Evolutionary conservation across 2,797 vertebrate species (phyloP).

Genomic region (Anguilla megastoma): DNA sequence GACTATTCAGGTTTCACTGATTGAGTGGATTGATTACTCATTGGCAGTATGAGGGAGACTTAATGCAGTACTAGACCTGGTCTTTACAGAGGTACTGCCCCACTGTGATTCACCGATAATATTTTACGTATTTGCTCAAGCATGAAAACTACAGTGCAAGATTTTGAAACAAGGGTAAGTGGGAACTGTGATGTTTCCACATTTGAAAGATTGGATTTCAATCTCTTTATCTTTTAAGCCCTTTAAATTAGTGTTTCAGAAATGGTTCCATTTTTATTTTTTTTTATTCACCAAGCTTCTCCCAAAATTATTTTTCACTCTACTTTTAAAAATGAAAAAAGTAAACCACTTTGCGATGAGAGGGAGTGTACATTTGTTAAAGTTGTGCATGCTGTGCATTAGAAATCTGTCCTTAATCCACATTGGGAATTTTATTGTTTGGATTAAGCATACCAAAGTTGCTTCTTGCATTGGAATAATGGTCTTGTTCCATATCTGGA

Average conservation of each 20-base stretch:
- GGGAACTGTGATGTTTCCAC: not conserved
- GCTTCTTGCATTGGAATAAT: constrained; percentile 10
- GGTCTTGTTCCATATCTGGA: constrained; percentile 11
- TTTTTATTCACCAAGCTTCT: constrained; percentile 1
- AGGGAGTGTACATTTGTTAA: constrained; percentile 1
- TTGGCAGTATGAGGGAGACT: not conserved
- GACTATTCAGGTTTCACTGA: not conserved
- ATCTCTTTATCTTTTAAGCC: not conserved
- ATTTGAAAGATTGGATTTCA: not conserved
- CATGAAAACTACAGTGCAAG: not conserved
- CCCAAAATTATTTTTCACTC: not conserved
- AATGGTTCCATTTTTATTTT: not conserved
- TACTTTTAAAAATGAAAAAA: not conserved
- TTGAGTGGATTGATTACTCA: not conserved
- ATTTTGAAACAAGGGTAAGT: not conserved
- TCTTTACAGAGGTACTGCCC: constrained; percentile 1
- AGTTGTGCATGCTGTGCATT: constrained; percentile 3
- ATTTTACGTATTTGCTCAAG: not conserved
- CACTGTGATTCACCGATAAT: constrained; percentile 13
- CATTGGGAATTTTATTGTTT: constrained; percentile 22
- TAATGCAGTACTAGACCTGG: not conserved
- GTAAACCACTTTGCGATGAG: constrained; percentile 2
- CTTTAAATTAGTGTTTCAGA: not conserved
- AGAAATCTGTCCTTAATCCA: constrained; percentile 30
- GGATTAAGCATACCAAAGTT: constrained; percentile 43